A percentile compares a stretch with the other conserved stretches of the same genome.
Conservation (phyloP, 1,140 invertebrate species). For the Nephila pilipes region DNA sequence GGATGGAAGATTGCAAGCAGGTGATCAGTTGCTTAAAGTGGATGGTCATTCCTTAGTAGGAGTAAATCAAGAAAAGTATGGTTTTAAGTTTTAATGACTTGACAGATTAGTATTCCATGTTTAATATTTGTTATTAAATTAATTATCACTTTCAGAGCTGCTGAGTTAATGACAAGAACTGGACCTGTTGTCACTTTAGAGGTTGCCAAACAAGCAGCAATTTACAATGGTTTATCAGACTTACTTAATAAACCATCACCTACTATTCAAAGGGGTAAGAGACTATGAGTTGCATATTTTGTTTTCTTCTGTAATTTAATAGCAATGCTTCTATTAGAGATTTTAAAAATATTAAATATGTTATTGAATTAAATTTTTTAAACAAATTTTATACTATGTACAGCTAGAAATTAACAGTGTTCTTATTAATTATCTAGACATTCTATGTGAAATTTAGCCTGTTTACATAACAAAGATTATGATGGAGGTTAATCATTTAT, state of each 20-base stretch:
- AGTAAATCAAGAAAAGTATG: conserved; percentile 95
- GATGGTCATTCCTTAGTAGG: conserved; percentile 98
- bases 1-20: conserved; percentile 96
- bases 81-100: neutral
- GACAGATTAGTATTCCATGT: neutral
- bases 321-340: too few relatives aligned
- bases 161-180: conserved; percentile 96
- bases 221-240: conserved; percentile 97
- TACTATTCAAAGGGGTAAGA: conserved; percentile 89
- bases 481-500: too few relatives aligned
- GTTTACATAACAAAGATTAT: too few relatives aligned
- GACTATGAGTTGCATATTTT: neutral
- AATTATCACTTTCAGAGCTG: conserved; percentile 86
- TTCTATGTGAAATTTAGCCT: neutral
- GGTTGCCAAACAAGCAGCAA: conserved; percentile 98
- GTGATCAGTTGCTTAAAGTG: conserved; percentile 98
- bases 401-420: neutral
- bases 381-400: neutral
- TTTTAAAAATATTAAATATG: too few relatives aligned
- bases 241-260: conserved; percentile 87
- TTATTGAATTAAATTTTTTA: too few relatives aligned
- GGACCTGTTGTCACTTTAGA: conserved; percentile 96
- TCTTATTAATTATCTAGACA: neutral
- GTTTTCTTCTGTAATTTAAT: neutral
- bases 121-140: neutral